phyloP scores from a whole-genome alignment of 2,113 vertebrate genomes.

The Pteronura brasiliensis region DNA sequence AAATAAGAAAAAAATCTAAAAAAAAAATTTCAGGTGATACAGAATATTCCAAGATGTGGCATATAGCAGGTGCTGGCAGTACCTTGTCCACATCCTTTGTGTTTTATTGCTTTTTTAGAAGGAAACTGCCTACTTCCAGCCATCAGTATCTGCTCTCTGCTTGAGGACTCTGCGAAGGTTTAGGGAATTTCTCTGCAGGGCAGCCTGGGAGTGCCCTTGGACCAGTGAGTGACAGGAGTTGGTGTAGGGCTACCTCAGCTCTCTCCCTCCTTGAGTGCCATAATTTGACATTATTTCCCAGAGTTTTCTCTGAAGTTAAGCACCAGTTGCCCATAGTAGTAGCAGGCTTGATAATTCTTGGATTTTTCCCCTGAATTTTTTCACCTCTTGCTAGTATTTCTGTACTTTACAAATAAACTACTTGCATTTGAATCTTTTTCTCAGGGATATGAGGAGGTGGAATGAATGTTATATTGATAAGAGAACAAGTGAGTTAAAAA shows the following conservation, averaged over 20 bases:
- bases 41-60: not conserved
- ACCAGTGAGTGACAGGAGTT: not conserved
- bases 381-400: not conserved
- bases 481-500: not conserved
- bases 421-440: slow-evolving; percentile 1
- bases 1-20: not conserved
- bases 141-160: not conserved
- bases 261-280: not conserved
- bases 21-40: not conserved
- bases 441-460: not conserved
- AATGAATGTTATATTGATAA: slow-evolving; percentile 23
- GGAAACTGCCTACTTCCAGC: not conserved
- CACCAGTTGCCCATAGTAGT: not conserved
- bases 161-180: not conserved
- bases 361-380: not conserved
- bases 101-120: not conserved
- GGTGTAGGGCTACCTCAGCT: not conserved
- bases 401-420: not conserved
- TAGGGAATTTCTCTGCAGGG: not conserved
- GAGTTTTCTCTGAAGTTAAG: slow-evolving; percentile 12
- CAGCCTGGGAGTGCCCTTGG: not conserved
- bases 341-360: not conserved
- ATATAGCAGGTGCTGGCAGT: not conserved
- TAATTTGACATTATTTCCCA: not conserved
- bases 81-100: not conserved